Evolutionary conservation across 2,888 invertebrate genomes (phyloP).

Genomic region (Rotaria magnacalcarata): DNA sequence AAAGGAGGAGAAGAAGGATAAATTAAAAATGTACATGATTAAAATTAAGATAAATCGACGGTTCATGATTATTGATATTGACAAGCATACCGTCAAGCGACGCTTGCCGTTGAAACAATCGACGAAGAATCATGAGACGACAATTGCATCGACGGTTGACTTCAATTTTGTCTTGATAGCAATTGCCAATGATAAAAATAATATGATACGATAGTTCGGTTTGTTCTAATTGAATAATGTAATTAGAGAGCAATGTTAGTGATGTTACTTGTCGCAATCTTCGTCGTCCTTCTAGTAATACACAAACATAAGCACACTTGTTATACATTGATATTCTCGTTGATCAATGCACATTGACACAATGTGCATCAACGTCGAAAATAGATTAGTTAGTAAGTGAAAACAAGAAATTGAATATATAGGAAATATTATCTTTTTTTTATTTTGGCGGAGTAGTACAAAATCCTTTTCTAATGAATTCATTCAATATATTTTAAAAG

Average conservation of each 20-base stretch:
- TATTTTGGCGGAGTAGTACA: not conserved
- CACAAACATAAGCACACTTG: not conserved
- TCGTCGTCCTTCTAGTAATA: not conserved
- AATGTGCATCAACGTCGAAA: not conserved
- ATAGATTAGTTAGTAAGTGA: not conserved
- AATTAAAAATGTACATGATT: not conserved
- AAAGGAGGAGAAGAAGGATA: not conserved
- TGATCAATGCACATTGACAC: not conserved
- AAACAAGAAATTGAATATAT: not conserved
- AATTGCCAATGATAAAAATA: not conserved
- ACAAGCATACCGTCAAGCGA: not conserved
- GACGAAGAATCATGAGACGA: not conserved
- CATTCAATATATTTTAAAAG: not conserved
- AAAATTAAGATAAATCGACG: not conserved
- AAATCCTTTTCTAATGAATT: not conserved
- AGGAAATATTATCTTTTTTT: too few species aligned
- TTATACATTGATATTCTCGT: not conserved
- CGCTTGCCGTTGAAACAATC: not conserved
- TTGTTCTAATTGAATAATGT: not conserved
- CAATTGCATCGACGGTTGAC: not conserved
- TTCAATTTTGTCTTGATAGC: not conserved
- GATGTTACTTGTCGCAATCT: not conserved
- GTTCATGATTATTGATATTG: not conserved
- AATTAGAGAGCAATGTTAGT: not conserved
- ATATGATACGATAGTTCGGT: not conserved